Base-by-base conservation (phyloP, 2,888 invertebrate species). In the Mamestra brassicae region DNA sequence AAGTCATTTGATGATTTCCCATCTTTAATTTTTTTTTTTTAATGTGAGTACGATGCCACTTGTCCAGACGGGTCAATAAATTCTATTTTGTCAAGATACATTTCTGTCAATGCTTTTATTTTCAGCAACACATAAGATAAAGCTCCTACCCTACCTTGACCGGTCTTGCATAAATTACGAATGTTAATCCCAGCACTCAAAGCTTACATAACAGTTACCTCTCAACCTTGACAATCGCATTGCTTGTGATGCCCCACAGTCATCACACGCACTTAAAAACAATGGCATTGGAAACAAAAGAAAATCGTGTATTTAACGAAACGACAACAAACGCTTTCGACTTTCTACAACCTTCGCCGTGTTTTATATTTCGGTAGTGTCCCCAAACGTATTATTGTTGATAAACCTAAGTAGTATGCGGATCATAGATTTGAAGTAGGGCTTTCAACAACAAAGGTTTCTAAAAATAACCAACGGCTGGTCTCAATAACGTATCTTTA, bases 281-380 rank as follows among this genome's bases (percentile, higher is more conserved):
- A 83, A 85, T 78, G 60, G 76, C 71, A 54, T 68, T 64, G 66
- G 45, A 73, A 76, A 68, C 74, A 80, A 71, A 80, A 76, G 81
- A 77, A 74, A 77, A 83, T 13, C 17, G 55, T 61, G 38, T 75
- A 71, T 78, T 65, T 78, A 64, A 74, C 82, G 65, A 78, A 83
- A 83, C 65, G n/a, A 17, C 58, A 54, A 26, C 52, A 65, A 71
- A 58, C 79, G 26, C 85, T 86, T 78, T 86, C 81, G 36, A 86
- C 85, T 86, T 85, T 86, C 86, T 86, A 83, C 50, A 26, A 13
- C 54, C 64, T 55, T 62, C 80, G 15, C 38, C 7, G 3, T 70
- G 60, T 8, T 81, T 80, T 63, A 79, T 79, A 80, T 80, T 80
- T 82, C 10, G 83, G 52, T n/a, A 11, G 62, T 67, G 83, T 54